Evolutionary conservation across 2,888 invertebrate genomes (phyloP).

Genomic region (Rhyacophila evoluta): DNA sequence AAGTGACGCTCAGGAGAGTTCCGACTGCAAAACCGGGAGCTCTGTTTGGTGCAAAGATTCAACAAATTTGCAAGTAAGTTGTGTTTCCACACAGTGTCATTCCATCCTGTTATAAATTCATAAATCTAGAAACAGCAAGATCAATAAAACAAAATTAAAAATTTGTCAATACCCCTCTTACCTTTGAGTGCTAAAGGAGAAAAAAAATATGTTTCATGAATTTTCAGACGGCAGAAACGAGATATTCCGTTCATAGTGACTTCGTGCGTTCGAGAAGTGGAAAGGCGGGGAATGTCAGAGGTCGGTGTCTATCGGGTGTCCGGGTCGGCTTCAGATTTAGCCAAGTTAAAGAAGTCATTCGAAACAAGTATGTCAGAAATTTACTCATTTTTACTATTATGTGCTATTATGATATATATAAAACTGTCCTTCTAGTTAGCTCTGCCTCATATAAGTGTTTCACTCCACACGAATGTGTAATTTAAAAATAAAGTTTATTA

Average conservation of each 20-base stretch:
- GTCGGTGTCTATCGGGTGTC: slow-evolving; percentile 95
- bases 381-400: not conserved
- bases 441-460: too few species aligned
- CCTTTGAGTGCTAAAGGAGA: too few species aligned
- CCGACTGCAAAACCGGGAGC: slow-evolving; percentile 90
- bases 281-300: slow-evolving; percentile 90
- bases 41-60: slow-evolving; percentile 91
- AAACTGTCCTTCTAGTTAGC: too few species aligned
- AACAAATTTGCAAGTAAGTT: slow-evolving; percentile 88
- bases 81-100: too few species aligned
- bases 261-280: slow-evolving; percentile 92
- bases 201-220: slow-evolving; percentile 3
- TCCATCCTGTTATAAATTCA: too few species aligned
- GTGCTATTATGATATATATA: too few species aligned
- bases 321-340: slow-evolving; percentile 91
- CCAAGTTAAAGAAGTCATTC: slow-evolving; percentile 89
- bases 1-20: slow-evolving; percentile 85
- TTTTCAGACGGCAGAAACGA: slow-evolving; percentile 80
- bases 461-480: too few species aligned
- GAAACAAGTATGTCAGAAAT: slow-evolving; percentile 82
- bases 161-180: too few species aligned
- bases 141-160: not conserved
- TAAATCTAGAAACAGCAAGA: too few species aligned
- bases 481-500: too few species aligned
- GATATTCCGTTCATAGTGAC: slow-evolving; percentile 91